phyloP scores from a whole-genome alignment of 2,113 vertebrate species.

The Notothenia rossii region DNA sequence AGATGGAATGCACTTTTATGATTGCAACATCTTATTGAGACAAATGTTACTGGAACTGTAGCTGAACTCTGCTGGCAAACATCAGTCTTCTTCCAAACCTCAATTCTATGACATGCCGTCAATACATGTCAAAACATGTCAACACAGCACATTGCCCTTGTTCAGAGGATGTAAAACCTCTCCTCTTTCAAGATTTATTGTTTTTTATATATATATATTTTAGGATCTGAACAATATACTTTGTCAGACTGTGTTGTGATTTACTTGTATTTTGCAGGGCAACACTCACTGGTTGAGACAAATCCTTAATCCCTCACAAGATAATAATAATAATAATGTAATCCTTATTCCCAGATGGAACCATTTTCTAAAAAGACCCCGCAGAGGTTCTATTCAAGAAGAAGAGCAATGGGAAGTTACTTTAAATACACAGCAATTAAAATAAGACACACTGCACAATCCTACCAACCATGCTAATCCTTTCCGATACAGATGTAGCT shows the following conservation, averaged over 20 bases:
- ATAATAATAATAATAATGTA: conserved; percentile 84
- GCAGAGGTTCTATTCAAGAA: conserved; percentile 71
- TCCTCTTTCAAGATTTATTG: conserved; percentile 34
- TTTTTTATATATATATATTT: conserved; percentile 21
- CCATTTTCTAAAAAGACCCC: conserved; percentile 74
- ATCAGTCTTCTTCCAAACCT: conserved; percentile 31
- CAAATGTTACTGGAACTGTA: not conserved
- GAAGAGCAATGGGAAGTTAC: conserved; percentile 70
- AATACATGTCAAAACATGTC: conserved; percentile 33
- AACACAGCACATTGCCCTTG: conserved; percentile 32
- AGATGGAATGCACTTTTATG: not conserved
- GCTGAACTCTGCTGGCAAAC: conserved; percentile 33
- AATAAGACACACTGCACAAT: conserved; percentile 71
- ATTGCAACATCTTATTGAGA: not conserved
- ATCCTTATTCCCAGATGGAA: conserved; percentile 84
- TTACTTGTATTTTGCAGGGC: conserved; percentile 71
- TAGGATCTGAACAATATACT: conserved; percentile 73
- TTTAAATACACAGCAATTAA: conserved; percentile 81
- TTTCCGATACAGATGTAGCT: conserved; percentile 66
- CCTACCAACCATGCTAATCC: conserved; percentile 66
- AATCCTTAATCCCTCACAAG: conserved; percentile 85
- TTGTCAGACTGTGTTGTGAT: conserved; percentile 73
- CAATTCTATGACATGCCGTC: conserved; percentile 23
- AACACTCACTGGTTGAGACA: conserved; percentile 78
- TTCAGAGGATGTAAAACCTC: conserved; percentile 26